phyloP scores from a whole-genome alignment of 2,113 vertebrate species.

The Malurus melanocephalus region DNA sequence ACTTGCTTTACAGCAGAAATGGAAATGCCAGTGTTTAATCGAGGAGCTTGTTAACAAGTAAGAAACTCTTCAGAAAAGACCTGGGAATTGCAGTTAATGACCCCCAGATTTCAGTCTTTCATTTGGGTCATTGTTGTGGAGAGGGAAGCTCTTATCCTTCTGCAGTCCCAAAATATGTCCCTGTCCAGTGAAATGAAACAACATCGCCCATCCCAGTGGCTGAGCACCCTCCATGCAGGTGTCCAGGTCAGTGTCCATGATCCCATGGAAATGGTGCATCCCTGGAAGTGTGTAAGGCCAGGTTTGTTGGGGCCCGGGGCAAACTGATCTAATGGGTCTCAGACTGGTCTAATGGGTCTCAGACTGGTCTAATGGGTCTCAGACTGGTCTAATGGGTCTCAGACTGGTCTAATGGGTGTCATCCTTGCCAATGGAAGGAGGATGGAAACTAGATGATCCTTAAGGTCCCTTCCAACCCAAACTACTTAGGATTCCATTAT shows the following conservation, averaged over 20 bases:
- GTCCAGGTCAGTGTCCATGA: background rate
- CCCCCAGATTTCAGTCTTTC: background rate
- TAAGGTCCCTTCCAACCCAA: background rate
- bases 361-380: too few relatives aligned
- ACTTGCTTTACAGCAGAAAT: background rate
- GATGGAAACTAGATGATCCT: rapidly evolving
- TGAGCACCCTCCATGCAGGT: background rate
- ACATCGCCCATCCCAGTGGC: background rate
- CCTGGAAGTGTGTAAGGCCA: background rate
- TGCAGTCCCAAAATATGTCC: background rate
- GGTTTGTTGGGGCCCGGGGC: background rate
- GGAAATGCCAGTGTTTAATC: background rate
- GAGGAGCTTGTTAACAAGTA: background rate
- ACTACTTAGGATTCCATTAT: background rate
- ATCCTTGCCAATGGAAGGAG: background rate
- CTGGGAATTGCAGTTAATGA: background rate
- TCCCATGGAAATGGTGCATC: background rate
- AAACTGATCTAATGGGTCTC: background rate
- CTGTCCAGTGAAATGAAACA: background rate
- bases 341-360: background rate
- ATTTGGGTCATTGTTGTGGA: rapidly evolving
- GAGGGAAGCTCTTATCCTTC: background rate
- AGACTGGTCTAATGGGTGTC: background rate
- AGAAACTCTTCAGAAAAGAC: background rate
- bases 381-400: background rate